Evolutionary conservation across 2,113 vertebrate species (phyloP).

Genomic region (Pomatorhinus ruficollis): DNA sequence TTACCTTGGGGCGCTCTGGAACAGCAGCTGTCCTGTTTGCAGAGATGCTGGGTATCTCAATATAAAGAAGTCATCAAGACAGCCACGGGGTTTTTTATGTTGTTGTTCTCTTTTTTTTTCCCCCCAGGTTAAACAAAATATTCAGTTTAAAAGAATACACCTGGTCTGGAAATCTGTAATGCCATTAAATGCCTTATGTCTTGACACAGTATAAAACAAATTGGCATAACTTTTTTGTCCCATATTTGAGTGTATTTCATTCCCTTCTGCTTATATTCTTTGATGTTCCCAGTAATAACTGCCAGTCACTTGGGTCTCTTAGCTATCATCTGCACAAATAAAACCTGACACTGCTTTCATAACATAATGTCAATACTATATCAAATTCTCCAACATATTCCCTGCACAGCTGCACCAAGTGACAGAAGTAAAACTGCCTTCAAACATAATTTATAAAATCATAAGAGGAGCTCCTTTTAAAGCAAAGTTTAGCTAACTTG

Average conservation of each 20-base stretch:
- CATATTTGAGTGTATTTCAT: background rate
- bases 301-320: conserved; percentile 45
- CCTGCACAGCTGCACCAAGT: conserved; percentile 46
- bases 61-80: background rate
- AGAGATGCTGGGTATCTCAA: background rate
- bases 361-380: conserved; percentile 64
- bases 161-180: conserved; percentile 1
- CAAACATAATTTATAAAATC: conserved; percentile 48
- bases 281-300: conserved; percentile 50
- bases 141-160: background rate
- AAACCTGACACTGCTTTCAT: conserved; percentile 64
- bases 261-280: conserved; percentile 53
- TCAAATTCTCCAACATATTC: conserved; percentile 47
- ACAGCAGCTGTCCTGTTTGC: background rate
- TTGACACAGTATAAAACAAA: background rate
- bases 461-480: conserved; percentile 32
- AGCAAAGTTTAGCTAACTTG: conserved; percentile 10
- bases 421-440: conserved; percentile 48
- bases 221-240: background rate
- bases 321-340: conserved; percentile 63
- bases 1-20: background rate
- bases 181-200: background rate
- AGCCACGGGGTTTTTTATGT: background rate
- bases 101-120: rapidly evolving
- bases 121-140: background rate